Evolutionary conservation across 2,113 vertebrate genomes (phyloP).

Genomic region (Willisornis vidua): DNA sequence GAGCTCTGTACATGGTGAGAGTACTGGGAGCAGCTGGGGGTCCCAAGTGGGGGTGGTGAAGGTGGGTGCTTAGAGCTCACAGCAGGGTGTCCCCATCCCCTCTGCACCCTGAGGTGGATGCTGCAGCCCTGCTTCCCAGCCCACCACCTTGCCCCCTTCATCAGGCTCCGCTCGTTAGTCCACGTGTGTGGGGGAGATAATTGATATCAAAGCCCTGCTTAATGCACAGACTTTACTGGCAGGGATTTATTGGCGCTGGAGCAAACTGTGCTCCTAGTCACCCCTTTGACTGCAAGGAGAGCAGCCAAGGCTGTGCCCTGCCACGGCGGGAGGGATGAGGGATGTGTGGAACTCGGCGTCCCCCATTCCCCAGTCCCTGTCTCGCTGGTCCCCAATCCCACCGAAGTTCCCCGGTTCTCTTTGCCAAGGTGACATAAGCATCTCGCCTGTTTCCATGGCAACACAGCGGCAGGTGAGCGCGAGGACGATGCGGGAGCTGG

Average conservation of each 20-base stretch:
- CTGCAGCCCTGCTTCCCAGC: not conserved
- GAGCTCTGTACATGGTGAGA: not conserved
- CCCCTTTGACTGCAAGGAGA: conserved; percentile 39
- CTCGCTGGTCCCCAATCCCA: not conserved
- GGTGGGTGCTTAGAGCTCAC: fast-evolving
- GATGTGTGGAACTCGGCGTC: no score
- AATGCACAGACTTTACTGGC: conserved; percentile 68
- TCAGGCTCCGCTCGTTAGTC: not conserved
- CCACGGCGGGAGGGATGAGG: fast-evolving
- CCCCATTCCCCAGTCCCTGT: fast-evolving
- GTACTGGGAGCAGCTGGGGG: not conserved
- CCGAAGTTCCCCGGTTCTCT: conserved; percentile 28
- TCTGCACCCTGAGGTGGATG: not conserved
- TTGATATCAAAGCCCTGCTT: conserved; percentile 78
- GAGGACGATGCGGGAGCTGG: conserved; percentile 17
- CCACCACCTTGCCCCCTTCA: not conserved
- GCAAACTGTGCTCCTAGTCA: conserved; percentile 51
- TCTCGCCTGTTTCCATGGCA: conserved; percentile 67
- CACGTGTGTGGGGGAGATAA: conserved; percentile 63
- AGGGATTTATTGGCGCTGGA: conserved; percentile 71
- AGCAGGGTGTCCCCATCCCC: fast-evolving
- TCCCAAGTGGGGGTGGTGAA: not conserved
- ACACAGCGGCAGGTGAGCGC: conserved; percentile 66
- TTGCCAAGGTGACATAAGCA: conserved; percentile 70
- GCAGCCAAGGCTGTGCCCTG: not conserved